Base-by-base conservation (phyloP, 2,113 vertebrate genomes). In the Tretioscincus oriximinensis region DNA sequence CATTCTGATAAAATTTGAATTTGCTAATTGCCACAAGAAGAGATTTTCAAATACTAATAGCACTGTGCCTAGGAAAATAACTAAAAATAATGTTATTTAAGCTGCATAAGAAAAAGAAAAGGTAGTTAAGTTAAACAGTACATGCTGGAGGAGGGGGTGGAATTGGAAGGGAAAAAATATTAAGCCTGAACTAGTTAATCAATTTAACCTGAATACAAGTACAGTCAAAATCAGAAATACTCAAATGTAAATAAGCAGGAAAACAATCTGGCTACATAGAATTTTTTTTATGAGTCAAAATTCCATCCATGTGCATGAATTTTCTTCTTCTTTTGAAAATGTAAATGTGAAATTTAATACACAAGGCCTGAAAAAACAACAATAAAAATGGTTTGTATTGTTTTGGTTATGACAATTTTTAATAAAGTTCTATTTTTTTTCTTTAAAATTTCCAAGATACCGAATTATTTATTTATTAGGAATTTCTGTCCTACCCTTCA, bases 11-110 rank as follows among this genome's bases (percentile, higher is more conserved):
- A 93, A 86, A 87, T 90, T 80, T 81, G 93, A 92, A 92, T 95
- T 94, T 92, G 18, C 88, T 93, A 95, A 93, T 91, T 94, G 84
- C 76, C 31, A 81, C 49, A 88, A 85, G 78, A 93, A 76, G 87
- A 58, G 88, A 89, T 92, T 90, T 92, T 91, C 87, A 91, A 91
- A 92, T 95, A 90, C 92, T 89, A 90, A 76, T 76, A 76, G 73
- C 71, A 76, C 20, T n/a, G 35, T 70, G 35, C 26, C 35, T 54
- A 76, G 63, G 51, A 63, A 82, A 82, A 70, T 61, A 63, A 76
- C 31, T 82, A 76, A 70, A 68, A 72, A 72, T 49, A 76, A 20
- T 76, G 41, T 54, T 41, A 51, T 68, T 70, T 82, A 76, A 29
- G 20, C 28, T 61, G 61, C 24, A 54, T 14, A 6, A 1, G 1